Base-by-base conservation (phyloP, 1,140 invertebrate species). In the Papilio xuthus region DNA sequence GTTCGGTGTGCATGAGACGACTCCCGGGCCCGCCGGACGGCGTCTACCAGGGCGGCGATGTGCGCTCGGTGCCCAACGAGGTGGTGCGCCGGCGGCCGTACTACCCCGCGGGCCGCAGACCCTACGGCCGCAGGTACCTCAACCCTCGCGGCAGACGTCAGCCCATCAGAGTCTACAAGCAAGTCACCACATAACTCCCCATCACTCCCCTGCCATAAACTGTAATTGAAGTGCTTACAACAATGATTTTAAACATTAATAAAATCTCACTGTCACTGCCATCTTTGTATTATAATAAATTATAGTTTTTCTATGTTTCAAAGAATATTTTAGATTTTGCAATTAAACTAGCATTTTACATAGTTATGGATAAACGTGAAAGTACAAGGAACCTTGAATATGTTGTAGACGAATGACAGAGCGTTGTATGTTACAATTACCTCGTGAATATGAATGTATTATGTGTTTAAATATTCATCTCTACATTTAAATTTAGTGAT, bases 1-100 rank as follows among this genome's bases (percentile, higher is more conserved):
- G 94, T 83, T 74, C 91, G 32, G 94, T 94, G 23, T 94, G 94
- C 75, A 94, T 92, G 85, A 87, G 92, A 56, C 84, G 87, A 42
- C 82, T 84, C 50, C 87, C 89, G 26, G 82, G 79, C 2, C 73
- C 83, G 70, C 80, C 80, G 6, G 32, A 80, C 4, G 71, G 79
- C 37, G 23, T 78, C 8, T 79, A 74, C 67, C 78, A 78, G 9
- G 71, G 28, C 13, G 82, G 81, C 50, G 80, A 85, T 47, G 81
- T 90, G n/a, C 81, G 84, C 67, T 84, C 84, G 3, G 89, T 91
- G 20, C 91, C 90, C 4, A 91, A 88, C 56, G 86, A 84, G 0
- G 86, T 85, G 23, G 77, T 81, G 53, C 84, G 89, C 2, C 83
- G 83, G 9, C 83, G 85, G n/a, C 15, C 20, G 12, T 56, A 37